Evolutionary conservation across 1,140 invertebrate genomes (phyloP), one percentile per base, ranked within the genome.

Genomic region (Lepidurus apus): DNA sequence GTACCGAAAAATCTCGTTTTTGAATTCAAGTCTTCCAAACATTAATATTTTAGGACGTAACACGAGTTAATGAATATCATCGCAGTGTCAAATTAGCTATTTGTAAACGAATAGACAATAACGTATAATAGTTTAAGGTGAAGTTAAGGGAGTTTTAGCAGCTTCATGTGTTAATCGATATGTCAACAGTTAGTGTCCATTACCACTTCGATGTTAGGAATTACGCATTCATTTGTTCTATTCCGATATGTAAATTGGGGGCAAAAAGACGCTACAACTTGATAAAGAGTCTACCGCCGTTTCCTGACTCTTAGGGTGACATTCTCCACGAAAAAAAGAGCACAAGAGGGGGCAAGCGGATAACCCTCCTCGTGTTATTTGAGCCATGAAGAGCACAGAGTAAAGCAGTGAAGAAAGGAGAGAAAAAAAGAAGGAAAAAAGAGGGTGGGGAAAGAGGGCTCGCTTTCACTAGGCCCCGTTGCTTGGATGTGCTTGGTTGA

Each of bases 291-390:
- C 17, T 13, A 65, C 13, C 53, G 53, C 53, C 13, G 13, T 65
- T 65, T 65, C 53, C 21, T 21, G 53, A 13, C 21, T n/a, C 53
- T n/a, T 1, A 65, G 13, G 53, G 13, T 11, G 53, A 65, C 3
- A 65, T n/a, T n/a, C 17, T 7, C 1, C 17, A 65, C 4, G 53
- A 65, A 21, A 65, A 65, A 65, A 21, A 17, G 6, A 13, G 21
- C 53, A 65, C 21, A 65, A 65, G 21, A 21, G 53, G 53, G 53
- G 21, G 53, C 17, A 21, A 21, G 53, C 21, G 13, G 17, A 17
- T 65, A 65, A 65, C 53, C 53, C 53, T 65, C 53, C 53, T 65
- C 53, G 53, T 65, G 53, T 65, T 65, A 65, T 65, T 65, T 21
- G 53, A 65, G 17, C 53, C 53, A 65, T 65, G n/a, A 65, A 65